Evolutionary conservation across 2,797 vertebrate genomes (phyloP).

Genomic region (Eulemur mongoz): DNA sequence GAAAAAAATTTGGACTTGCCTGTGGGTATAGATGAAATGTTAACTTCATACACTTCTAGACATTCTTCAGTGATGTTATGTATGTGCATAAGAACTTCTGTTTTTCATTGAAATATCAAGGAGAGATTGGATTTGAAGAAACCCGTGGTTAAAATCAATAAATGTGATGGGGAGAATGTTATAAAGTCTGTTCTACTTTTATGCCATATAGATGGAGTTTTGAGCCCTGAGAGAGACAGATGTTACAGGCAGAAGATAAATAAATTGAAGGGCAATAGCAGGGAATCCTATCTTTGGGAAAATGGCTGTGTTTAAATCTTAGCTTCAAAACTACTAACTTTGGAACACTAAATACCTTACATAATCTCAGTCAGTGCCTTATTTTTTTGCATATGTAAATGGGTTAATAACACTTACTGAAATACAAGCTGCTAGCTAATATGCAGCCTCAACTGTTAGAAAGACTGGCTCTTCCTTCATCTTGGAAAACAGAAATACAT

Average conservation of each 20-base stretch:
- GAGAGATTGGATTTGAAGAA: not conserved
- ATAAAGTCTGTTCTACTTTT: not conserved
- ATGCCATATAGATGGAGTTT: too few relatives aligned
- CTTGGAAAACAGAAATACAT: not conserved
- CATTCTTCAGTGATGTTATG: not conserved
- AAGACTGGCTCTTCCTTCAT: not conserved
- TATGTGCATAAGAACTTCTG: not conserved
- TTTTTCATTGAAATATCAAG: not conserved
- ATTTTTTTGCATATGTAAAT: not conserved
- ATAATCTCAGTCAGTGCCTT: not conserved
- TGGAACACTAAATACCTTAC: not conserved
- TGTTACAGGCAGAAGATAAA: not conserved
- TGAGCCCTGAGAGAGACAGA: not conserved
- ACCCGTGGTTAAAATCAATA: not conserved
- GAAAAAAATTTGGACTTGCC: not conserved
- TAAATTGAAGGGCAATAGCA: not conserved
- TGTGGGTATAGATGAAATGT: not conserved
- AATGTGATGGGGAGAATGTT: not conserved
- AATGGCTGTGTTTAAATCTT: not conserved
- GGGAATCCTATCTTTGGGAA: not conserved
- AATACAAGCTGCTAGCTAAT: not conserved
- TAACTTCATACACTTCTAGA: not conserved
- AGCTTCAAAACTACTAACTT: not conserved
- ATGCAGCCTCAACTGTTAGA: not conserved
- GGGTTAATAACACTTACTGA: not conserved